Conservation (phyloP, 2,888 invertebrate genomes). For the Elysia crispata region DNA sequence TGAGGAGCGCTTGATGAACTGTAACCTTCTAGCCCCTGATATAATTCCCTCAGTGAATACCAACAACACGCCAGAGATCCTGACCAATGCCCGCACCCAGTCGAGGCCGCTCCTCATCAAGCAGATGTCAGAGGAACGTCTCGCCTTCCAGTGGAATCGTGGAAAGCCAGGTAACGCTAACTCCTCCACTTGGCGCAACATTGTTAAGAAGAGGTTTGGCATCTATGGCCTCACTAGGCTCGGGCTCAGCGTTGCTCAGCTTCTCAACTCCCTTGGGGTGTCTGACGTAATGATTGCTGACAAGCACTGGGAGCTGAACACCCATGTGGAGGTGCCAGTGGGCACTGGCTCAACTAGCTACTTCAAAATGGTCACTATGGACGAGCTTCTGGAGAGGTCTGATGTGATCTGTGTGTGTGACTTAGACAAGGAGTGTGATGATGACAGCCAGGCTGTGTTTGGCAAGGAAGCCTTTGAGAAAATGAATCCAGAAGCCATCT, state of each 20-base stretch:
- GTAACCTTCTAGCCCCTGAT: conserved; percentile 23
- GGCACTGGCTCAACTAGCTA: conserved; percentile 80
- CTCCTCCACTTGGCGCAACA: conserved; percentile 54
- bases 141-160: conserved; percentile 48
- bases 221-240: conserved; percentile 73
- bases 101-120: not conserved
- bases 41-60: conserved; percentile 12
- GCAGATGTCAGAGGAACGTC: conserved; percentile 13
- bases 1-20: conserved; percentile 4
- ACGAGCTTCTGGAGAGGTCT: conserved; percentile 85
- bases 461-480: conserved; percentile 86
- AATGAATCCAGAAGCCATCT: conserved; percentile 91
- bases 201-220: conserved; percentile 83
- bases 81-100: not conserved
- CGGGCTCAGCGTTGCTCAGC: conserved; percentile 84
- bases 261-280: conserved; percentile 87
- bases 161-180: conserved; percentile 53
- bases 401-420: conserved; percentile 92
- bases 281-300: conserved; percentile 47
- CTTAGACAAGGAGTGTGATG: conserved; percentile 76
- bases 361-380: conserved; percentile 82
- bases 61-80: conserved; percentile 16
- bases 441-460: conserved; percentile 87
- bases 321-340: conserved; percentile 81
- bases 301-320: conserved; percentile 64